A percentile compares a stretch with the other conserved stretches of the same genome.
These are phyloP conservation scores for Euplagia quadripunctaria DNA, from an alignment of 2,888 invertebrate genomes.

Conservation along the genomic window DNA sequence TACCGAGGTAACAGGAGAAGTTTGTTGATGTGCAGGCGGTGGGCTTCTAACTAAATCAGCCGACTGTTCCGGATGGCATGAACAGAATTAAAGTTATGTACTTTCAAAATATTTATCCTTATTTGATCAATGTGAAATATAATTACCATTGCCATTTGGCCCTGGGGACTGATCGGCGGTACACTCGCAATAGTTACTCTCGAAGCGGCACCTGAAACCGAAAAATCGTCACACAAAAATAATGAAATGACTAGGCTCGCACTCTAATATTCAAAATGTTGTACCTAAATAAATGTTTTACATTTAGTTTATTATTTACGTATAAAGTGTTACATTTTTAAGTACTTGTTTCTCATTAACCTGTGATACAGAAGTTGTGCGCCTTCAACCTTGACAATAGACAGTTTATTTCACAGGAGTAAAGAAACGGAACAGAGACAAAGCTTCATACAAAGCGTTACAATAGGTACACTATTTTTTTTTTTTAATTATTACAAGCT, in stretches of 20 bases:
- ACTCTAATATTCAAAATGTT: not conserved
- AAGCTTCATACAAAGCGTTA: too few species aligned
- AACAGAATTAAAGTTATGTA: conserved; percentile 65
- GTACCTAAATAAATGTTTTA: not conserved
- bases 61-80: conserved; percentile 87
- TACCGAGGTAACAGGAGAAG: conserved; percentile 91
- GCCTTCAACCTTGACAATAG: too few species aligned
- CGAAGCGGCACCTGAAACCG: conserved; percentile 76
- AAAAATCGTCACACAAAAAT: not conserved
- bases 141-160: conserved; percentile 90
- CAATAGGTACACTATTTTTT: too few species aligned
- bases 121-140: conserved; percentile 29
- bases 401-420: too few species aligned
- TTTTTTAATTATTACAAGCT: too few species aligned
- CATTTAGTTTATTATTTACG: not conserved
- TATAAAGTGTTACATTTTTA: too few species aligned
- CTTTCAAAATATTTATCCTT: conserved; percentile 25
- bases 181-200: conserved; percentile 86
- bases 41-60: conserved; percentile 91
- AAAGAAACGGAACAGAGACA: too few species aligned
- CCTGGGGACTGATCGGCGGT: conserved; percentile 88
- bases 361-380: too few species aligned
- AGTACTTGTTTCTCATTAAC: too few species aligned
- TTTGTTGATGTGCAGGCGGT: conserved; percentile 95
- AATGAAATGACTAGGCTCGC: not conserved